Evolutionary conservation across 2,113 vertebrate species (phyloP).

Genomic region (Bolborhynchus lineola): DNA sequence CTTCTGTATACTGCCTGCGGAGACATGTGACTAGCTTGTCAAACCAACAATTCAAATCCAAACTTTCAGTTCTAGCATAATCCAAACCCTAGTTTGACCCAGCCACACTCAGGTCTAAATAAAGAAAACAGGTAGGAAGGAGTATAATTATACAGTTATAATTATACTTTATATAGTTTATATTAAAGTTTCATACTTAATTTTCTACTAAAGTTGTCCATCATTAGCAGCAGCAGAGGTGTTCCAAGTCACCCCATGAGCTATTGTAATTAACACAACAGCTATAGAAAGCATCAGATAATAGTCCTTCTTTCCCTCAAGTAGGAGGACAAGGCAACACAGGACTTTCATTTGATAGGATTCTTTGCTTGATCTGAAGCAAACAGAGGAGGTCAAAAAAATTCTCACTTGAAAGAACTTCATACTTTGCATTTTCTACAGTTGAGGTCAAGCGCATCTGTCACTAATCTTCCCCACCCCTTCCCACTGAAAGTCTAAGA

Average conservation of each 20-base stretch:
- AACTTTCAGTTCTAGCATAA: not conserved
- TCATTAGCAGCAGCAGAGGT: not conserved
- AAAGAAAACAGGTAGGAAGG: not conserved
- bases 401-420: not conserved
- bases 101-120: not conserved
- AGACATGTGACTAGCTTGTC: not conserved
- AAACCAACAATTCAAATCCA: not conserved
- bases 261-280: not conserved
- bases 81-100: not conserved
- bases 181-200: not conserved
- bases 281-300: not conserved
- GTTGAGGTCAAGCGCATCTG: not conserved
- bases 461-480: not conserved
- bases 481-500: not conserved
- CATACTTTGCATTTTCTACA: not conserved
- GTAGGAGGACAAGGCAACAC: not conserved
- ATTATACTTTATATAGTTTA: not conserved
- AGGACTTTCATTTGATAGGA: not conserved
- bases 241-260: not conserved
- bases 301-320: not conserved
- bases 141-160: not conserved
- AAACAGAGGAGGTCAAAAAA: not conserved
- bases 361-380: not conserved
- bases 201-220: not conserved
- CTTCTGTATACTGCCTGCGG: not conserved